These are phyloP conservation scores for Tenthredo notha DNA, from an alignment of 2,888 invertebrate species.

Conservation along the genomic window DNA sequence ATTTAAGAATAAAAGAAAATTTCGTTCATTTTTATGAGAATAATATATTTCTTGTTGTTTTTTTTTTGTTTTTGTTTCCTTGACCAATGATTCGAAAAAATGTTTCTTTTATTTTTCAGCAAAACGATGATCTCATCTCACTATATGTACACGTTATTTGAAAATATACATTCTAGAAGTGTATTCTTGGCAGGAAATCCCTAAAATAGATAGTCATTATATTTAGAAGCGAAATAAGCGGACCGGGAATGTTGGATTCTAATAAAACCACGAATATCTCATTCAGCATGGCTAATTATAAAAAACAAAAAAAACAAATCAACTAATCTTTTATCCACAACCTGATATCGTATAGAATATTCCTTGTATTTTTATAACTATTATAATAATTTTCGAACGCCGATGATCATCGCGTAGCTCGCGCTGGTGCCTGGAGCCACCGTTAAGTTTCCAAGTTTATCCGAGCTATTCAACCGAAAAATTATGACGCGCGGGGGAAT, in stretches of 20 bases:
- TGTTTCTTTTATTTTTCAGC: background rate
- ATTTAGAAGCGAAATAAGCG: constrained; percentile 17
- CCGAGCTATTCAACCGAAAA: background rate
- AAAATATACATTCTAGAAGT: constrained; percentile 41
- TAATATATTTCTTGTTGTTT: background rate
- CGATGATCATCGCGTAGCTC: background rate
- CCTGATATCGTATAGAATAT: background rate
- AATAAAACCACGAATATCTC: constrained; percentile 21
- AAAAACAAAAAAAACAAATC: background rate
- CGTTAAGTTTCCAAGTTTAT: constrained; percentile 21
- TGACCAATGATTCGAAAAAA: background rate
- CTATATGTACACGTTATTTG: background rate
- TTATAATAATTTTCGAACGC: background rate
- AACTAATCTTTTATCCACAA: background rate
- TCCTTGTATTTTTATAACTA: background rate
- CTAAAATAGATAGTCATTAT: constrained; percentile 21
- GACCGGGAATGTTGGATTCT: constrained; percentile 16
- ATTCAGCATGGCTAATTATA: constrained; percentile 25
- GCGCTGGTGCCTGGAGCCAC: background rate
- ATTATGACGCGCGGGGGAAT: constrained; percentile 15
- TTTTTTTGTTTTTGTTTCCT: background rate
- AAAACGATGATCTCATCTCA: background rate
- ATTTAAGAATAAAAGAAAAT: background rate
- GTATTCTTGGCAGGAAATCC: constrained; percentile 39
- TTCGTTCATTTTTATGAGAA: background rate